These are phyloP conservation scores for Euplexia lucipara DNA, from an alignment of 2,888 invertebrate genomes.

Conservation along the genomic window DNA sequence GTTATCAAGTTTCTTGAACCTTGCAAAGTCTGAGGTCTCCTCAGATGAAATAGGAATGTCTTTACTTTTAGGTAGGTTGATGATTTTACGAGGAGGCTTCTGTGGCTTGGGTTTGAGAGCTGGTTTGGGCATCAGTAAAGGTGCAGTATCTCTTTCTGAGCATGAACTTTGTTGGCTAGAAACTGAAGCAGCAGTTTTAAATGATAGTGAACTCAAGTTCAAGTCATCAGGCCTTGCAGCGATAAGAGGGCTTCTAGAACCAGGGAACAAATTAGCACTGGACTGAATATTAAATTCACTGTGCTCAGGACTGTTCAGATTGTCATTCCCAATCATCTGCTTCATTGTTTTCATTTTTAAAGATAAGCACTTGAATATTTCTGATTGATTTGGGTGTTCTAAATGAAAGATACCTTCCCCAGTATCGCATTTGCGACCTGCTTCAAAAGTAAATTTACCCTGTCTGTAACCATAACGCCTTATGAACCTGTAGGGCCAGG, in stretches of 20 bases:
- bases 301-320: slow-evolving; percentile 92
- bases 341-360: slow-evolving; percentile 97
- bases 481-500: slow-evolving; percentile 96
- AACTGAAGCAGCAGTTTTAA: slow-evolving; percentile 83
- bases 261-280: slow-evolving; percentile 94
- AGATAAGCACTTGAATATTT: slow-evolving; percentile 95
- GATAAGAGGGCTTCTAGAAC: slow-evolving; percentile 95
- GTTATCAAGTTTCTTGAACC: slow-evolving; percentile 90
- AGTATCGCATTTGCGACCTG: slow-evolving; percentile 96
- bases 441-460: slow-evolving; percentile 97
- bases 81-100: slow-evolving; percentile 92
- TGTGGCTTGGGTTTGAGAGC: slow-evolving; percentile 91
- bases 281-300: slow-evolving; percentile 94
- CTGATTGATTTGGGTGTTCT: slow-evolving; percentile 95
- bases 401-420: slow-evolving; percentile 96
- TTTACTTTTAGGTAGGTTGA: slow-evolving; percentile 84
- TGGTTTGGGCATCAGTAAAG: slow-evolving; percentile 89
- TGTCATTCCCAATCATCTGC: slow-evolving; percentile 94
- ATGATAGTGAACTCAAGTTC: slow-evolving; percentile 86
- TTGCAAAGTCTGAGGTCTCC: slow-evolving; percentile 87
- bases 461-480: slow-evolving; percentile 96
- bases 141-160: slow-evolving; percentile 84
- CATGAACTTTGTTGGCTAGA: slow-evolving; percentile 83
- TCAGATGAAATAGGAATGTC: slow-evolving; percentile 82
- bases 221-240: slow-evolving; percentile 90